A percentile compares a stretch with the other conserved stretches of the same genome.
Evolutionary conservation across 2,888 invertebrate species (phyloP).

Genomic region (Microctonus brassicae): DNA sequence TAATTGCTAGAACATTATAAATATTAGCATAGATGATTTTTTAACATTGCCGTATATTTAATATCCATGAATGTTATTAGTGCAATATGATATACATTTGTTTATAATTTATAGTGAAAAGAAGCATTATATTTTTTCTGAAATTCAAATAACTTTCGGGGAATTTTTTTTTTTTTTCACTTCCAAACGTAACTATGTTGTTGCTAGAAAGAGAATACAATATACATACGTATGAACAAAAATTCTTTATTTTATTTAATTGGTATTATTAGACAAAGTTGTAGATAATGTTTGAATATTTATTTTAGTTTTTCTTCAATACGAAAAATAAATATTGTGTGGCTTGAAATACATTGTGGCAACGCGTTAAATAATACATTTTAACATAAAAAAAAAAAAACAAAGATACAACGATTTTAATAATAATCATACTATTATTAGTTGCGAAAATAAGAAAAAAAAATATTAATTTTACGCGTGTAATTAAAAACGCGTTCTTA

Average conservation of each 20-base stretch:
- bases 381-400: not conserved
- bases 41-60: no score
- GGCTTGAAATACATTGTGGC: not conserved
- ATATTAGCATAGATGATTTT: no score
- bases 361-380: not conserved
- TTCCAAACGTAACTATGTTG: not conserved
- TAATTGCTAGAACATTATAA: no score
- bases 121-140: no score
- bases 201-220: not conserved
- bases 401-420: no score
- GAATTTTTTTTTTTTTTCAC: no score
- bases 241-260: not conserved
- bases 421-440: not conserved
- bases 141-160: no score
- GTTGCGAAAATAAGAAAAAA: not conserved
- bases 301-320: no score
- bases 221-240: not conserved
- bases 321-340: not conserved
- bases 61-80: no score
- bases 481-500: not conserved
- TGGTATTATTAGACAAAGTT: not conserved
- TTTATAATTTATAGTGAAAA: no score
- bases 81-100: no score
- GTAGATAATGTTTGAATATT: not conserved
- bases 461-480: not conserved